Base-by-base conservation (phyloP, 2,797 vertebrate genomes). In the Valencia hispanica region DNA sequence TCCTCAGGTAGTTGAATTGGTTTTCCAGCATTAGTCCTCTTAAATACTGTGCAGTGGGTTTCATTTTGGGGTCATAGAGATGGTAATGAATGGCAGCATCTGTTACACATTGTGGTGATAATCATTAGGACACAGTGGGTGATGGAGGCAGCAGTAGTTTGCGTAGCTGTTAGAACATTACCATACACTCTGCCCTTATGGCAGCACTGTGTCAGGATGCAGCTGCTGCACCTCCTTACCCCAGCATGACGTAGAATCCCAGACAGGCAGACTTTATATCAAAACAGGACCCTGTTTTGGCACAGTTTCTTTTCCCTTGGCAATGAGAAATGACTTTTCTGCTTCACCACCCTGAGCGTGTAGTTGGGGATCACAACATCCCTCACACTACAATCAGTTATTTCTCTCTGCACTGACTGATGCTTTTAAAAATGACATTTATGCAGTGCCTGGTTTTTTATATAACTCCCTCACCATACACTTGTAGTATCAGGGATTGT, bases 51-150 rank as follows among this genome's bases (percentile, higher is more conserved):
- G 87, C 80, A 78, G 82, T 72, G 72, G 81, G 86, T 50, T 34
- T 80, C 27, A 1, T 84, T 90, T 70, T 76, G 81, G 84, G 91
- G 91, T 92, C 89, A 88, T 77, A 69, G 84, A 87, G 82, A 90
- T 88, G 89, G 86, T 93, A 93, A 92, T 92, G 84, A 80, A 78
- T 87, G 79, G 57, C 77, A 92, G 85, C 92, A 90, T 92, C 88
- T 92, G 93, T 73, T 87, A 74, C 34, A 53, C 83, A 77, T 86
- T 69, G 82, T 87, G 88, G 79, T 41, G 68, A 90, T 88, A 68
- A 82, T 86, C 91, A 91, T 94, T 89, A 89, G 51, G 78, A 88
- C 84, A 63, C 88, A 17, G 80, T 68, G 78, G 87, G 88, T 71
- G 87, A 89, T 70, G 47, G 70, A 68, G 79, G 50, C 70, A 76